phyloP scores from a whole-genome alignment of 2,888 invertebrate species.

The Phlogophora meticulosa region DNA sequence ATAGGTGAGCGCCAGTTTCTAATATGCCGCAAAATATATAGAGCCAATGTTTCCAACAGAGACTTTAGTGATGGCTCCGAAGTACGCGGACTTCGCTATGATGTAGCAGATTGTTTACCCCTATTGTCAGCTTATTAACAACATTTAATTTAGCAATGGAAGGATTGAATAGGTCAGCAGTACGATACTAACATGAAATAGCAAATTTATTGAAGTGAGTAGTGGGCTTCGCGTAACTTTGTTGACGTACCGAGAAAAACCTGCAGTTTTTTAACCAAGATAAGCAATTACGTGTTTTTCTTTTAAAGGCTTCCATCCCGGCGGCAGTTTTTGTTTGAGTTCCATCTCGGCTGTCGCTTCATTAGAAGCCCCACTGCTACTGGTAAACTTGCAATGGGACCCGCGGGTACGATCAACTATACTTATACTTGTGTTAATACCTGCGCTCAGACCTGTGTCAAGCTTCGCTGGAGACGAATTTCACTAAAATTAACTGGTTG shows the following conservation, averaged over 20 bases:
- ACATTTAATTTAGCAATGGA: conserved; percentile 31
- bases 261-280: conserved; percentile 15
- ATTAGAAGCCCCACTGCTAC: conserved; percentile 70
- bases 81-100: conserved; percentile 61
- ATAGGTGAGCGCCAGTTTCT: conserved; percentile 81
- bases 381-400: conserved; percentile 80
- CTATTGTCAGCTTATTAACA: conserved; percentile 48
- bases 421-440: conserved; percentile 82
- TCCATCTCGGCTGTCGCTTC: conserved; percentile 61
- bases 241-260: conserved; percentile 14
- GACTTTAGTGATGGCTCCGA: conserved; percentile 72
- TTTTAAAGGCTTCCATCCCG: conserved; percentile 49
- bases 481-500: conserved; percentile 75
- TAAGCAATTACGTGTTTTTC: conserved; percentile 48
- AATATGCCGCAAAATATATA: conserved; percentile 82
- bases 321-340: conserved; percentile 44
- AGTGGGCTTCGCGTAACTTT: background rate
- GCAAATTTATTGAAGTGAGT: conserved; percentile 2
- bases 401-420: conserved; percentile 81
- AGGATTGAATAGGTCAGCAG: conserved; percentile 27
- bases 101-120: conserved; percentile 52
- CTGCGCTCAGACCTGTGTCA: conserved; percentile 76
- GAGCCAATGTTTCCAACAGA: conserved; percentile 76
- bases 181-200: conserved; percentile 14
- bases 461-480: conserved; percentile 78